These are phyloP conservation scores for Drosophila rellima DNA, from an alignment of 2,888 invertebrate genomes.

Conservation along the genomic window DNA sequence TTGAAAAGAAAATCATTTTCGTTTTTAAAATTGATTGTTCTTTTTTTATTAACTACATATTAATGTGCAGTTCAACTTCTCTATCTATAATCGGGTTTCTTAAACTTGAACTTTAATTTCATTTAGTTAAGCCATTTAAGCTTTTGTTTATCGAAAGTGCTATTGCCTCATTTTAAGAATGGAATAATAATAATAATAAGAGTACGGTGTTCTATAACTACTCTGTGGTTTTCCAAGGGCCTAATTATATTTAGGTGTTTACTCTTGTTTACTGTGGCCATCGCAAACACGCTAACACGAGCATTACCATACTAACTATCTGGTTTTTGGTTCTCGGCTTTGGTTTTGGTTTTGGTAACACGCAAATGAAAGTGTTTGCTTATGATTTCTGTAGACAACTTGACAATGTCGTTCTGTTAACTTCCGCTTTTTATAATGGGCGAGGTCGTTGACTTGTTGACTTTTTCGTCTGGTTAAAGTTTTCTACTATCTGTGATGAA, in stretches of 20 bases:
- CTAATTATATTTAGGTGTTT: slow-evolving; percentile 33
- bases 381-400: slow-evolving; percentile 47
- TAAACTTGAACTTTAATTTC: neutral
- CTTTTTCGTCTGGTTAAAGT: slow-evolving; percentile 2
- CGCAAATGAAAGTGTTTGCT: slow-evolving; percentile 49
- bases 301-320: slow-evolving; percentile 4
- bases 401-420: slow-evolving; percentile 10
- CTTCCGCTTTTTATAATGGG: slow-evolving; percentile 21
- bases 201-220: neutral
- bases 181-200: neutral
- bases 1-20: neutral
- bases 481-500: slow-evolving; percentile 22
- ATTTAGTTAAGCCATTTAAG: neutral
- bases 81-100: neutral
- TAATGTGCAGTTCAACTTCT: neutral
- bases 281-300: slow-evolving; percentile 32
- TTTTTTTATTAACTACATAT: neutral
- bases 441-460: slow-evolving; percentile 48
- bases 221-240: neutral
- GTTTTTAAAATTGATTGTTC: neutral
- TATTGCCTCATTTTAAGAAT: neutral
- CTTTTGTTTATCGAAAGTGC: neutral
- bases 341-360: slow-evolving; percentile 19
- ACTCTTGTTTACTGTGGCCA: slow-evolving; percentile 36
- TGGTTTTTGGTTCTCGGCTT: slow-evolving; percentile 1